These are phyloP conservation scores for Pontoporia blainvillei DNA, from an alignment of 2,113 vertebrate genomes.

Conservation along the genomic window DNA sequence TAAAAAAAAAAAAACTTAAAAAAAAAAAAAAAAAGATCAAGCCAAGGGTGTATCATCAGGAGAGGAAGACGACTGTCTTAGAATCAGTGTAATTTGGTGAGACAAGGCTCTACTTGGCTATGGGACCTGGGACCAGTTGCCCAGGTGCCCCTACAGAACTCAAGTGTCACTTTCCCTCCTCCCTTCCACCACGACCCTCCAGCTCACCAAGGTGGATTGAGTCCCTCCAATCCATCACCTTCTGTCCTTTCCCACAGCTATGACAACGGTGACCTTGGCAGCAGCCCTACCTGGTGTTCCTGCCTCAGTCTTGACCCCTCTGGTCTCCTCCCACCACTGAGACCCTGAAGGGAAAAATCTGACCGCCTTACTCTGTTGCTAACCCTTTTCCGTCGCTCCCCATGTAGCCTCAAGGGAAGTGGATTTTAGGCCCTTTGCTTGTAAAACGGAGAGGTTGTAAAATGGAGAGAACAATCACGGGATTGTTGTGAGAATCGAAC, in stretches of 20 bases:
- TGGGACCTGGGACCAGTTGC: neutral
- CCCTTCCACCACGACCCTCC: neutral
- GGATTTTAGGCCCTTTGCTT: neutral
- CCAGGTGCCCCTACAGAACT: neutral
- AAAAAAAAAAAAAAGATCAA: neutral
- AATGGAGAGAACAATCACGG: neutral
- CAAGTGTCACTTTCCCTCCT: neutral
- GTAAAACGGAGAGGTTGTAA: neutral
- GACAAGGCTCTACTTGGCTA: neutral
- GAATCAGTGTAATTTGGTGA: neutral
- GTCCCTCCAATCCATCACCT: neutral
- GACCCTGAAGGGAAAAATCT: neutral
- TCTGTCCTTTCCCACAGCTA: neutral
- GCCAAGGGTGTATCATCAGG: neutral
- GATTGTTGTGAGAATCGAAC: neutral
- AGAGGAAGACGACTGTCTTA: neutral
- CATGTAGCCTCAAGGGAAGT: neutral
- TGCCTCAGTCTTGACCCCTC: neutral
- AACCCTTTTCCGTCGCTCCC: fast-evolving
- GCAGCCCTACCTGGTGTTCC: too few relatives aligned
- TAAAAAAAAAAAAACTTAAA: too few relatives aligned
- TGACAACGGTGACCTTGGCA: too few relatives aligned
- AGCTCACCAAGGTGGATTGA: neutral
- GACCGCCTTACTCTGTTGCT: neutral
- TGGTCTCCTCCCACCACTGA: neutral